phyloP scores from a whole-genome alignment of 2,113 vertebrate species.

The Bubo bubo region DNA sequence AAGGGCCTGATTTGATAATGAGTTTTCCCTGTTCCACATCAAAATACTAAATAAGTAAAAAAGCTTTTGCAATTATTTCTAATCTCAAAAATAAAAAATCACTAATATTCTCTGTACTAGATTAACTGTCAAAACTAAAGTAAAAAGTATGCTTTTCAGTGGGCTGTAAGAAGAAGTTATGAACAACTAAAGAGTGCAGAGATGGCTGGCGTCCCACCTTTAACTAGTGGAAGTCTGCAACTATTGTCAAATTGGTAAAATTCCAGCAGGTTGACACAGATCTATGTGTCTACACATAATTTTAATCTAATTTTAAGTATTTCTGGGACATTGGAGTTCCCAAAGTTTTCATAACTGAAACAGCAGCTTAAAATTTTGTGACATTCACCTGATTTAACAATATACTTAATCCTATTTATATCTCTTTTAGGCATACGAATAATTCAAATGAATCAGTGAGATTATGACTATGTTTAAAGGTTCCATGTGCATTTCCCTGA shows the following conservation, averaged over 20 bases:
- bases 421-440: neutral
- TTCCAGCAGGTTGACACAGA: rapidly evolving
- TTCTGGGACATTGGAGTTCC: neutral
- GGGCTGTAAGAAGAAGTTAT: neutral
- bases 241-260: neutral
- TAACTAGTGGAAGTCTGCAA: neutral
- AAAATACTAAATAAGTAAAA: neutral
- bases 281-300: neutral
- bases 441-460: neutral
- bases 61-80: neutral
- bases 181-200: neutral
- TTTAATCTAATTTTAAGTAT: neutral
- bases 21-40: neutral
- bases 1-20: neutral
- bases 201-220: neutral
- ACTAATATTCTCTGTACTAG: neutral
- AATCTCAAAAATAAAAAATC: neutral
- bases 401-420: neutral
- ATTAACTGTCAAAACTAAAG: neutral
- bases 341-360: neutral
- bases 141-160: neutral
- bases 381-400: neutral
- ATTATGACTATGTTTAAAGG: neutral
- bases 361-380: neutral
- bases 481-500: neutral